Evolutionary conservation across 2,113 vertebrate genomes (phyloP).

Genomic region (Pongo pygmaeus): DNA sequence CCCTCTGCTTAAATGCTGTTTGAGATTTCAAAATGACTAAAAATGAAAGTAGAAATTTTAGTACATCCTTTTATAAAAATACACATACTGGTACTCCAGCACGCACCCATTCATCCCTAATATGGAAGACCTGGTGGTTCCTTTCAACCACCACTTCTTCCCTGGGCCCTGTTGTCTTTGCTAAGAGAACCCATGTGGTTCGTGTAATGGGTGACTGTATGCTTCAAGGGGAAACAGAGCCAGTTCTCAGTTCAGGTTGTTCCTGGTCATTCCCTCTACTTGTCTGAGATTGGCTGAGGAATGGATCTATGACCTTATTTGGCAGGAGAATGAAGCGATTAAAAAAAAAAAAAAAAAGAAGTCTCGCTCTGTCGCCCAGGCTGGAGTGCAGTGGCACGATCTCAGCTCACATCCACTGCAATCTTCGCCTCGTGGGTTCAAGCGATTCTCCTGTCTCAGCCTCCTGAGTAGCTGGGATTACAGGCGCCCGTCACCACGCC

Average conservation of each 20-base stretch:
- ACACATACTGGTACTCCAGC: background rate
- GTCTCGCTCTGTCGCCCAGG: too few relatives aligned
- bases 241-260: background rate
- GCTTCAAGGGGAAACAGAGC: background rate
- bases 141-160: background rate
- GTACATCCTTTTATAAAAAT: background rate
- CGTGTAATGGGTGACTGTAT: background rate
- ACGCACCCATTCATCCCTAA: background rate
- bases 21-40: background rate
- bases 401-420: too few relatives aligned
- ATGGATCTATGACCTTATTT: background rate
- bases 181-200: background rate
- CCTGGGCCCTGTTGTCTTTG: background rate
- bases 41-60: background rate
- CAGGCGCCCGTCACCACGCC: too few relatives aligned
- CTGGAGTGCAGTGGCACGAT: too few relatives aligned
- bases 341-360: too few relatives aligned
- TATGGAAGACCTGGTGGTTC: background rate
- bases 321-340: background rate
- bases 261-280: background rate
- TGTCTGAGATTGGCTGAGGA: background rate
- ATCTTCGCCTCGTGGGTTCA: too few relatives aligned
- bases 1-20: background rate
- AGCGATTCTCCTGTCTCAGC: too few relatives aligned
- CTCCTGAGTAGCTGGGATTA: too few relatives aligned